Evolutionary conservation across 37 sponge, comb jelly and placozoan species (phyloP).

Genomic region (Haliclona indistincta): DNA sequence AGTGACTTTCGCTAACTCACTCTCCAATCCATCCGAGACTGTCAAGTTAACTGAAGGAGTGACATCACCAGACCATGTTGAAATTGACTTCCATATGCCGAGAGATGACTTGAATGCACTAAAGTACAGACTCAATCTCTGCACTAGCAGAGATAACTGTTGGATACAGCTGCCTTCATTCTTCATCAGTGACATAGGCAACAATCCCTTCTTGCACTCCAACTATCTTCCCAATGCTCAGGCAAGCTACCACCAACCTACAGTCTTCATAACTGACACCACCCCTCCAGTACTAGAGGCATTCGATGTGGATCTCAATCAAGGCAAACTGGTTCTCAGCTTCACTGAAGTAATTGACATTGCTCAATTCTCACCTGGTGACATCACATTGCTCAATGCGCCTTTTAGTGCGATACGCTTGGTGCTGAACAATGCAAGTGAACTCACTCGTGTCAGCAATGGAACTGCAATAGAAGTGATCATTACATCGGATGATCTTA

Average conservation of each 20-base stretch:
- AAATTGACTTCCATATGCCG: conserved; percentile 23
- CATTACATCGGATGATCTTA: conserved; percentile 12
- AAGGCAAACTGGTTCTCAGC: background rate
- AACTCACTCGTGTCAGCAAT: background rate
- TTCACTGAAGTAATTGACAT: conserved; percentile 23
- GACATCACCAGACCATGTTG: conserved; percentile 33
- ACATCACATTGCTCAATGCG: conserved; percentile 10
- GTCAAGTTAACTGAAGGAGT: conserved; percentile 31
- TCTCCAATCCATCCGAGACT: background rate
- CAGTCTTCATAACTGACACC: conserved; percentile 19
- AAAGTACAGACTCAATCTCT: conserved; percentile 17
- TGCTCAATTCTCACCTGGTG: background rate
- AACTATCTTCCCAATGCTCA: conserved; percentile 4
- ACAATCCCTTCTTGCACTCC: conserved; percentile 31
- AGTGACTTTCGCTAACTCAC: conserved; percentile 6
- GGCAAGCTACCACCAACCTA: conserved; percentile 41
- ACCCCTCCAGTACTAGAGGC: conserved; percentile 18
- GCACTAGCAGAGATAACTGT: conserved; percentile 36
- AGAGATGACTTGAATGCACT: conserved; percentile 20
- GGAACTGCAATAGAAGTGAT: background rate
- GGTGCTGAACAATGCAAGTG: background rate
- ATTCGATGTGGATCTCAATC: conserved; percentile 2
- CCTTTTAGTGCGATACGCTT: background rate
- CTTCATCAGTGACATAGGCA: conserved; percentile 32
- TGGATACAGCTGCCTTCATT: conserved; percentile 29